Base-by-base conservation (phyloP, 2,113 vertebrate species). In the Cranoglanis bouderius region DNA sequence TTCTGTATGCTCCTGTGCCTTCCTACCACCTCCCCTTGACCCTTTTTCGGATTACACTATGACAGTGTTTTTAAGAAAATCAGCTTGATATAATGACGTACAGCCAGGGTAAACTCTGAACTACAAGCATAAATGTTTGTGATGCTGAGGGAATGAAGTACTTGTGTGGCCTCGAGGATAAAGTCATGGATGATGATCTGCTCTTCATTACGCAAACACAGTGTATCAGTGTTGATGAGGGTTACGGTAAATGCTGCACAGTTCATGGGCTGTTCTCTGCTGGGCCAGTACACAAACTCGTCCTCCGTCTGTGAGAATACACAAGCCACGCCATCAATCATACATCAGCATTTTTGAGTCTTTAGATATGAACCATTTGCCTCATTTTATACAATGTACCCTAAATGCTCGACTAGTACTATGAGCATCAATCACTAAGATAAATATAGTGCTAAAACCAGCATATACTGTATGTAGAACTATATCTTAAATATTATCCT, bases 111-210 rank as follows among this genome's bases (percentile, higher is more conserved):
- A 12, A 38, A 57, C 32, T 57, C n/a, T 82, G 51, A 49, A 70
- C 51, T 80, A 35, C 65, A 77, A 21, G 46, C 12, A 38, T 26
- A n/a, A 57, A 46, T 85, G 88, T 63, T 57, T 70, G 77, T 86
- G 82, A 57, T 87, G 10, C 19, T 32, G 53, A 78, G 86, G 1
- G 21, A 32, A 74, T 49, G 24, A 32, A 78, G 81, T 92, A 99
- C 98, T 97, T 99, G 98, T 83, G 98, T 99, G 90, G 98, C 98
- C 95, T 99, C 98, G 77, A 99, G 96, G 95, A 99, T 99, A 91
- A 99, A 99, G 95, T 99, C 98, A 86, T 99, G 98, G 96, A 99
- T 99, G 96, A 99, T 97, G 92, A 99, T 98, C 93, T 99, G 98
- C 93, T 99, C 98, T 96, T 99, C 98, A 0, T 98, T 99, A 92